Percentiles rank a stretch among this genome's conserved stretches.
phyloP scores from a whole-genome alignment of 2,888 invertebrate genomes.

The Oligia fasciuncula region DNA sequence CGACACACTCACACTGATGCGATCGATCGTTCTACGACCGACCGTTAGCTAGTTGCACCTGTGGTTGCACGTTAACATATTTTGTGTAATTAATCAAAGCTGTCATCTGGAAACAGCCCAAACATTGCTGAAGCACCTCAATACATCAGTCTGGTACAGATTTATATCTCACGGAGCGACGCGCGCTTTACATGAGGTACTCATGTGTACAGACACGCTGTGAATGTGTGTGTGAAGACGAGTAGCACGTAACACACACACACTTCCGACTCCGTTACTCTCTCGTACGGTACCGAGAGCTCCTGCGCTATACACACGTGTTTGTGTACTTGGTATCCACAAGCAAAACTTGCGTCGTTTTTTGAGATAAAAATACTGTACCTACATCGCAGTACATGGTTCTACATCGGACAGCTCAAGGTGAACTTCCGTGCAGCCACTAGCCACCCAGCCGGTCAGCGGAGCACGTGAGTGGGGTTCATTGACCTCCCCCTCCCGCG shows the following conservation, averaged over 20 bases:
- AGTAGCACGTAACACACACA: not conserved
- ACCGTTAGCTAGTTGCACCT: not conserved
- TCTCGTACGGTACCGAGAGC: too few species aligned
- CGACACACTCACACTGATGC: not conserved
- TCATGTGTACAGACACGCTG: not conserved
- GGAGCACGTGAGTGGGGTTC: slow-evolving; percentile 52
- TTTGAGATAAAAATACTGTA: not conserved
- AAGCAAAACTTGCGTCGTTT: not conserved
- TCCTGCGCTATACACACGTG: not conserved
- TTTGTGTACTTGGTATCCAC: not conserved
- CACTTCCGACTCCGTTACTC: not conserved
- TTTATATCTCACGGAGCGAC: too few species aligned
- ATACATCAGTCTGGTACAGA: not conserved
- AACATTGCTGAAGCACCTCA: not conserved
- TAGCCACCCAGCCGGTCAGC: slow-evolving; percentile 30
- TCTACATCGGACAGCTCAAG: slow-evolving; percentile 33
- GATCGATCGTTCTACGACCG: not conserved
- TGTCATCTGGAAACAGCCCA: not conserved
- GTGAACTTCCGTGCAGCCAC: slow-evolving; percentile 35
- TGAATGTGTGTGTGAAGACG: not conserved
- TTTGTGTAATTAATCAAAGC: too few species aligned
- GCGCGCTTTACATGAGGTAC: not conserved
- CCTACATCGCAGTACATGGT: not conserved
- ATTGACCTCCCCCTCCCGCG: slow-evolving; percentile 35
- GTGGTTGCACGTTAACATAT: not conserved